Evolutionary conservation across 2,888 invertebrate species (phyloP).

Genomic region (Phrixothrix hirtus): DNA sequence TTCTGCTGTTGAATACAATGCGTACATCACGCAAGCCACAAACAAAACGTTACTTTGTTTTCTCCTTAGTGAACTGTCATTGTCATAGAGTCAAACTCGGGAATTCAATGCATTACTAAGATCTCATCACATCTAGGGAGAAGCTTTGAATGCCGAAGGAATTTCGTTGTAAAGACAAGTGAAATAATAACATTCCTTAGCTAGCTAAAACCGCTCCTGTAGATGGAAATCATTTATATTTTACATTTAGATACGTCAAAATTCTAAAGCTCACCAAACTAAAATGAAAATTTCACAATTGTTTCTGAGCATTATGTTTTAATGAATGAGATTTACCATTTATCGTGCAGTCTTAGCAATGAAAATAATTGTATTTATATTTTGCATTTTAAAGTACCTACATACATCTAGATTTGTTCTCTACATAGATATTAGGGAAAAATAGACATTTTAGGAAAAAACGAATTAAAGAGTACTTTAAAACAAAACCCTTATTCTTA

Average conservation of each 20-base stretch:
- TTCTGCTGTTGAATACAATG: slow-evolving; percentile 30
- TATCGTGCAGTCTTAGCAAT: slow-evolving; percentile 8
- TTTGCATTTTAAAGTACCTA: too few relatives aligned
- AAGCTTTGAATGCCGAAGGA: slow-evolving; percentile 31
- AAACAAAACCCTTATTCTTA: slow-evolving; percentile 22
- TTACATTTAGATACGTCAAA: slow-evolving; percentile 33
- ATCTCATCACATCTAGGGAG: slow-evolving; percentile 32
- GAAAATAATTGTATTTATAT: slow-evolving; percentile 8
- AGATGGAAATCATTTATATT: slow-evolving; percentile 39
- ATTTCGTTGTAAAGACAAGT: slow-evolving; percentile 38
- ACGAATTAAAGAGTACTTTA: not conserved
- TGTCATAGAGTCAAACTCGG: slow-evolving; percentile 34
- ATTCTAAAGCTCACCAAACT: slow-evolving; percentile 23
- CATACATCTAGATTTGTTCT: too few relatives aligned
- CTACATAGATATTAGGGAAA: too few relatives aligned
- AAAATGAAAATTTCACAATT: slow-evolving; percentile 24
- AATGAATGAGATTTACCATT: slow-evolving; percentile 23
- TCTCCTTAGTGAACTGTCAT: slow-evolving; percentile 35
- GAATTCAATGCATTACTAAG: slow-evolving; percentile 37
- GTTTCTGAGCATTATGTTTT: slow-evolving; percentile 18
- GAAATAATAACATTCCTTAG: slow-evolving; percentile 40
- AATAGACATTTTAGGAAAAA: too few relatives aligned
- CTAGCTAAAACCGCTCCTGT: slow-evolving; percentile 33
- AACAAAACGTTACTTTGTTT: slow-evolving; percentile 33
- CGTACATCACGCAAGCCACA: slow-evolving; percentile 31